These are phyloP conservation scores for Anthonomus grandis DNA, from an alignment of 1,140 invertebrate genomes.

Conservation along the genomic window DNA sequence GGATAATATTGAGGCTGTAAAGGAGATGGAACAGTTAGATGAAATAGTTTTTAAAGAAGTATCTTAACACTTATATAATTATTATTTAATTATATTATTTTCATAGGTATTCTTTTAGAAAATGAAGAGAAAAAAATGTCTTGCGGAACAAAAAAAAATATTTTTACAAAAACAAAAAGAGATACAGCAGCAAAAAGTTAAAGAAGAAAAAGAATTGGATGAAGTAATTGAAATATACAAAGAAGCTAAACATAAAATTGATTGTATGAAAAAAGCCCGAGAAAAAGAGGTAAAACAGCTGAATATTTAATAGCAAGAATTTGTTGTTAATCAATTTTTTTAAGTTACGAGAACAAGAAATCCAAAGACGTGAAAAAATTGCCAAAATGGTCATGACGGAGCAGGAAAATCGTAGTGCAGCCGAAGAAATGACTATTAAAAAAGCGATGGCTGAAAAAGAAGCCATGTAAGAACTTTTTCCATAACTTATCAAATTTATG, in stretches of 20 bases:
- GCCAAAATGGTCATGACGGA: conserved; percentile 20
- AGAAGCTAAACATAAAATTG: conserved; percentile 34
- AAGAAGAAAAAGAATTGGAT: conserved; percentile 38
- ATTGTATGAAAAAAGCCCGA: conserved; percentile 33
- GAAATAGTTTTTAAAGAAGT: conserved; percentile 43
- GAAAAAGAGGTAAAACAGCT: conserved; percentile 32
- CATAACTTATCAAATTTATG: not conserved
- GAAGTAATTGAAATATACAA: conserved; percentile 36
- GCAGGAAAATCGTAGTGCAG: conserved; percentile 33
- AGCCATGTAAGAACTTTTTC: conserved; percentile 19
- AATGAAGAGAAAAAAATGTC: conserved; percentile 15
- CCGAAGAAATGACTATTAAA: conserved; percentile 22
- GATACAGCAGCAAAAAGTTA: conserved; percentile 19
- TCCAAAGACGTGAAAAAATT: conserved; percentile 19
- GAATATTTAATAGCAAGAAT: not conserved
- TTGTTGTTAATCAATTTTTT: conserved; percentile 7
- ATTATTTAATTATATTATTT: no score
- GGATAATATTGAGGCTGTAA: conserved; percentile 29
- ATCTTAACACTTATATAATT: no score
- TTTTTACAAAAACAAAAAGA: conserved; percentile 36
- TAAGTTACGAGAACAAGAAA: conserved; percentile 21
- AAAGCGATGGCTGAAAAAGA: conserved; percentile 31
- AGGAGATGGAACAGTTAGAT: conserved; percentile 38
- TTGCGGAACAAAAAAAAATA: conserved; percentile 45
- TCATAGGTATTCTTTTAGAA: no score